These are phyloP conservation scores for Trigoniulus corallinus DNA, from an alignment of 1,140 invertebrate genomes.

Conservation along the genomic window DNA sequence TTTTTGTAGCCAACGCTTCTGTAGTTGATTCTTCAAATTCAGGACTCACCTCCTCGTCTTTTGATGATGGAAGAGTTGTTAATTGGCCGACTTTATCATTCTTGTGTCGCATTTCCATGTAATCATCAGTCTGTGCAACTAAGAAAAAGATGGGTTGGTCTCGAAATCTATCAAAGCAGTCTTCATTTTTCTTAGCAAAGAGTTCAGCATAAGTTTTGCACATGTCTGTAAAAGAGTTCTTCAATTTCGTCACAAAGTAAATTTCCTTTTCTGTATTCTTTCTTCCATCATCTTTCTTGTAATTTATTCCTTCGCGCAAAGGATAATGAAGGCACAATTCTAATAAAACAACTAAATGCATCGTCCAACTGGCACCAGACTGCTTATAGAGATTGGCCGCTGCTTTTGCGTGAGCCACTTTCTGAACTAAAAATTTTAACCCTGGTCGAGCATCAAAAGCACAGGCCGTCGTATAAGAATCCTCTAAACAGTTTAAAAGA, in stretches of 20 bases:
- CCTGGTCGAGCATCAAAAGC: conserved; percentile 78
- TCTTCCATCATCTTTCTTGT: conserved; percentile 4
- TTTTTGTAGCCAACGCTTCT: too few species aligned
- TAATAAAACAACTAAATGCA: conserved; percentile 47
- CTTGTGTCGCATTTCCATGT: conserved; percentile 14
- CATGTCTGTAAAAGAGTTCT: conserved; percentile 36
- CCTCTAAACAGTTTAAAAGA: conserved; percentile 57
- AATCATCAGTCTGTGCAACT: conserved; percentile 37
- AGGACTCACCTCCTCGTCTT: conserved; percentile 7
- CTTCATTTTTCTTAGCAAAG: conserved; percentile 30
- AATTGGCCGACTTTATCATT: not conserved
- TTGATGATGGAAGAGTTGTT: not conserved
- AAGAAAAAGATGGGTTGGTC: conserved; percentile 44
- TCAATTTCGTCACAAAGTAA: conserved; percentile 23
- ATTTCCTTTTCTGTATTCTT: conserved; percentile 12
- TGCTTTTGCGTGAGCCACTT: conserved; percentile 71
- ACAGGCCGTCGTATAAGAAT: conserved; percentile 58
- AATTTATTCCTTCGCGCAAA: not conserved
- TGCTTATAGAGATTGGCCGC: conserved; percentile 75
- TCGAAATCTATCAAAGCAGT: conserved; percentile 38
- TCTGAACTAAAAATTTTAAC: conserved; percentile 81
- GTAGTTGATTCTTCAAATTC: not conserved
- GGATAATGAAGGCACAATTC: not conserved
- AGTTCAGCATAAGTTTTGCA: conserved; percentile 45
- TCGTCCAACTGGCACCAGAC: conserved; percentile 76